phyloP scores from a whole-genome alignment of 2,888 invertebrate species.

The Sarcophaga subvicina region DNA sequence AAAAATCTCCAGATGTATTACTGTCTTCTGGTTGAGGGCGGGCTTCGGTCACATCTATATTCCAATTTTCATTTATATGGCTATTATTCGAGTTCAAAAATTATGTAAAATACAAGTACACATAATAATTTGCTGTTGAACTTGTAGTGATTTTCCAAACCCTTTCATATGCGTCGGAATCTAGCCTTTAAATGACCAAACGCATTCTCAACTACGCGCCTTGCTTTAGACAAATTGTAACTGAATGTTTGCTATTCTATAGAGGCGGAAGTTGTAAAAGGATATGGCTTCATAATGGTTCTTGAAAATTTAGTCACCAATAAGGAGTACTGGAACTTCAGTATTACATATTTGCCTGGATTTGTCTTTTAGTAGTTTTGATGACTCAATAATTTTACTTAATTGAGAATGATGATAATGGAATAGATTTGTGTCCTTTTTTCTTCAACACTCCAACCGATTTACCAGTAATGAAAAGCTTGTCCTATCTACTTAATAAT shows the following conservation, averaged over 20 bases:
- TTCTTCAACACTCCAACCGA: no score
- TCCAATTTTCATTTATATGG: slow-evolving; percentile 16
- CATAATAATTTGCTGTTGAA: slow-evolving; percentile 5
- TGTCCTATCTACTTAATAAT: no score
- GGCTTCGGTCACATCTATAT: background rate
- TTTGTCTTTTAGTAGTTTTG: slow-evolving; percentile 38
- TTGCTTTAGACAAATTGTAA: no score
- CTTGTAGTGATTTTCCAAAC: slow-evolving; percentile 27
- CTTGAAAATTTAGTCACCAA: slow-evolving; percentile 3
- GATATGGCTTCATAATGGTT: no score
- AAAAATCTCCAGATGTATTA: slow-evolving; percentile 19
- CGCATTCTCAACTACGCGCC: no score
- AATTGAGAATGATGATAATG: slow-evolving; percentile 19
- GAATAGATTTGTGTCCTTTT: no score
- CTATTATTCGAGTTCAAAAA: slow-evolving; percentile 11
- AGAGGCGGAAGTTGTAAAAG: no score
- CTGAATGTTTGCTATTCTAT: no score
- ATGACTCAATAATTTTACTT: slow-evolving; percentile 19
- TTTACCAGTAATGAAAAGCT: no score
- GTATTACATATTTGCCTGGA: background rate
- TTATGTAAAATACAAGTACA: slow-evolving; percentile 34
- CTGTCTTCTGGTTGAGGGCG: slow-evolving; percentile 10
- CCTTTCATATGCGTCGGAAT: slow-evolving; percentile 26
- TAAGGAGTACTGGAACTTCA: slow-evolving; percentile 39
- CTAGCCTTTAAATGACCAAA: slow-evolving; percentile 26